Evolutionary conservation across 2,888 invertebrate genomes (phyloP), one percentile per base, ranked within the genome.

Genomic region (Zhuqinia jingwanae): DNA sequence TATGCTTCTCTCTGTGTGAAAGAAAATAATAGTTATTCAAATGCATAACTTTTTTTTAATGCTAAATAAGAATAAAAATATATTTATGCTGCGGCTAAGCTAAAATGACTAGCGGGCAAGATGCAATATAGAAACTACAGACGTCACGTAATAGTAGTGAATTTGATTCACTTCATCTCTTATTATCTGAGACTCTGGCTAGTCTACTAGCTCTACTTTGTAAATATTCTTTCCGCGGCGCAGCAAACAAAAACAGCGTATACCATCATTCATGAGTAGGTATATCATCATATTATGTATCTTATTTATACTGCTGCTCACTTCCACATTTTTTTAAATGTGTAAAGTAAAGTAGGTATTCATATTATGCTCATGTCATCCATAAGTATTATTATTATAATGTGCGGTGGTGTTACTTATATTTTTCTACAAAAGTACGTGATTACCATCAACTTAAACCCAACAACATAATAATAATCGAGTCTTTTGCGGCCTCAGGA

Each of bases 1-100:
- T n/a, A n/a, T n/a, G n/a, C 50, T 53, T 25, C 36, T 6, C 8
- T 36, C 58, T 56, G 53, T 17, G 36, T 27, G 30, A 76, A 76
- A 76, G 76, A 76, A 76, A 76, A 58, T 77, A 30, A 76, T 76
- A 20, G n/a, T 10, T 75, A 75, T 75, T 75, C 75, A 75, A 6
- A 25, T 25, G 45, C 47, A 70, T 70, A 47, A 70, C 70, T 47
- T 22, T 70, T 10, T 47, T 22, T 70, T 10, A 42, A 75, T 53
- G 75, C 30, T 50, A 75, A 75, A 75, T 53, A 75, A 75, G 27
- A 53, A 53, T 53, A 75, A 56, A 53, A 50, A 53, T 75, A n/a
- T n/a, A n/a, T n/a, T n/a, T n/a, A n/a, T n/a, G n/a, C n/a, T n/a
- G n/a, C n/a, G n/a, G 25, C n/a, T 53, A 36, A 42, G 77, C 60